Evolutionary conservation across 2,888 invertebrate genomes (phyloP), one percentile per base, ranked within the genome.

Genomic region (Carterocephalus palaemon): DNA sequence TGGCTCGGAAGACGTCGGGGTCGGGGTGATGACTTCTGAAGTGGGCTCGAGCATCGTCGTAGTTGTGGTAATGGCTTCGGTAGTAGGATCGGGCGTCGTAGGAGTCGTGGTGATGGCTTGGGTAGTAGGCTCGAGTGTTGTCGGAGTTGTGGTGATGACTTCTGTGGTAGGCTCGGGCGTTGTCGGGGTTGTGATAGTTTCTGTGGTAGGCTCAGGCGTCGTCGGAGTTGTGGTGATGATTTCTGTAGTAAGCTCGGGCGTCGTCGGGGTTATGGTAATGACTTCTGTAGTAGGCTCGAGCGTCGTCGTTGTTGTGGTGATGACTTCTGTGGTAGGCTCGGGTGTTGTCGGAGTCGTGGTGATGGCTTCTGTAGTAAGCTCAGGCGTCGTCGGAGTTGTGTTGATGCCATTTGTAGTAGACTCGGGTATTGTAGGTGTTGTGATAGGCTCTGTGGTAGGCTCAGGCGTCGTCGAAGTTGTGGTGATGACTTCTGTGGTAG

Each of bases 231-330:
- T 45, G 1, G 42, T 39, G 3, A 16, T 39, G 6, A 34, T 15
- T 5, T 29, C 19, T 2, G 37, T 36, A 5, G 16, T 31, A 7
- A 2, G 26, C 4, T n/a, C 28, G 12, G 7, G 5, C 6, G 37
- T 12, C 19, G 20, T 5, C 6, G 9, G 2, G 9, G 32, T 16
- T 16, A 12, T 15, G 16, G 40, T 26, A n/a, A 10, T 12, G 2
- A 9, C 7, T 17, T 41, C 6, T 3, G 28, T 37, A 0, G 47
- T 49, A 4, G 48, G 34, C 4, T 43, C 31, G 20, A 36, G 45
- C 12, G 37, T 46, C 1, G 47, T 45, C 8, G 37, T 29, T n/a
- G 38, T 42, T 2, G 46, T 47, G n/a, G 49, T 43, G 4, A 37
- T 37, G 13, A 33, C 32, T 4, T 45, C 47, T 7, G 31, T 22